Evolutionary conservation across 2,888 invertebrate species (phyloP), one percentile per base, ranked within the genome.

Genomic region (Chrysolina haemoptera): DNA sequence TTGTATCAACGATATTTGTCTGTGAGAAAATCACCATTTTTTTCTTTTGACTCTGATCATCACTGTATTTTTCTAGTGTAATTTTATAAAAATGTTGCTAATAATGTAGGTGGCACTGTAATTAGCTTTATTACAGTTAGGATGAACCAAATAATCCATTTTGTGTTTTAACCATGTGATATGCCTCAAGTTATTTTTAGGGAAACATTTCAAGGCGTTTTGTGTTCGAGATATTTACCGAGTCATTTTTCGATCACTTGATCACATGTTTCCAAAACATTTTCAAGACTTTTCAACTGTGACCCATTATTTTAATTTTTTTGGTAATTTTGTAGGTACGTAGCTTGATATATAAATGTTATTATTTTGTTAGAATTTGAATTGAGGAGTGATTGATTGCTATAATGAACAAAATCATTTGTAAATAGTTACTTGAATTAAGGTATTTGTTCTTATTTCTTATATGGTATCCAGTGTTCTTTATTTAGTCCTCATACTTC

Each of bases 31-130:
- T 59, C 22, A 22, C 59, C 59, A 27, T 27, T 59, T 14, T n/a
- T 16, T 59, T 59, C 35, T 1, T 46, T 65, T 20, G 11, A 65
- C 20, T 65, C 3, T 46, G 40, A 67, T 53, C 35, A 53, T 50
- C 67, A 53, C 53, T 67, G 67, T 67, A 67, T 67, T 67, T 67
- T 67, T 67, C 40, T 53, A 41, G 53, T 53, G 67, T 55, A 48
- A 67, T 67, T 67, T 67, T 67, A 67, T 46, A 67, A 53, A 53
- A 53, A 35, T 22, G 50, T 27, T 35, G 16, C 59, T 35, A 59
- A 6, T 27, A n/a, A 22, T n/a, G n/a, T 27, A 59, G 27, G 14
- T 14, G 59, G 59, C 59, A 59, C 40, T 67, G 53, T 67, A 53
- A 67, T 67, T 55, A 53, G 53, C 50, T 66, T 50, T 66, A 50